Evolutionary conservation across 2,888 invertebrate species (phyloP), one percentile per base, ranked within the genome.

Genomic region (Lochmaea crataegi): DNA sequence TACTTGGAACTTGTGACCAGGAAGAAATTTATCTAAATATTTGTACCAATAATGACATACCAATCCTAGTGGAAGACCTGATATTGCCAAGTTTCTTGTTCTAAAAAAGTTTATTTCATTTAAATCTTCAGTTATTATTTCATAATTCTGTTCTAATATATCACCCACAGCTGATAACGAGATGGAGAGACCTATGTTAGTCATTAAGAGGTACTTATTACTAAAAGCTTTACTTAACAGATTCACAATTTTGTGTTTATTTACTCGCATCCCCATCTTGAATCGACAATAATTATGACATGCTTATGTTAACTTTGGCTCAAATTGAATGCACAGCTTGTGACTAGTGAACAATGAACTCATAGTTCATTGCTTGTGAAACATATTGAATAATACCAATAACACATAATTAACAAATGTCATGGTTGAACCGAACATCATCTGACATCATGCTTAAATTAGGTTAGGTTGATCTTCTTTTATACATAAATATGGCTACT

Each of bases 31-130:
- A 83, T 97, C 97, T 72, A 97, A 87, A 76, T 91, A 88, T 72
- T 90, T 89, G 84, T 97, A 97, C 96, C 96, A 97, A 84, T 92
- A 92, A 84, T 97, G 97, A 82, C 94, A 94, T 41, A 95, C 88
- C 10, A 94, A 85, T 32, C 96, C 97, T 6, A 95, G 91, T 4
- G 92, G 90, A 63, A 92, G 87, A 2, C 96, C 97, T 10, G 94
- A 93, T 41, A 92, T 85, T 5, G 92, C 91, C 94, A 97, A 96
- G 74, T 95, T 92, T 18, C 86, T 84, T 0, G 94, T 94, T 74
- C 97, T 89, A 22, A 82, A 83, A 6, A 82, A 82, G 81, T 92
- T 90, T 89, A 90, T 92, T 73, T 85, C 85, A 5, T 89, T 85
- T 75, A 90, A 86, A 71, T 91, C 88, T 26, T 88, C 87, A 76